Conservation (phyloP, 1,140 invertebrate species). For the Asobara japonica region DNA sequence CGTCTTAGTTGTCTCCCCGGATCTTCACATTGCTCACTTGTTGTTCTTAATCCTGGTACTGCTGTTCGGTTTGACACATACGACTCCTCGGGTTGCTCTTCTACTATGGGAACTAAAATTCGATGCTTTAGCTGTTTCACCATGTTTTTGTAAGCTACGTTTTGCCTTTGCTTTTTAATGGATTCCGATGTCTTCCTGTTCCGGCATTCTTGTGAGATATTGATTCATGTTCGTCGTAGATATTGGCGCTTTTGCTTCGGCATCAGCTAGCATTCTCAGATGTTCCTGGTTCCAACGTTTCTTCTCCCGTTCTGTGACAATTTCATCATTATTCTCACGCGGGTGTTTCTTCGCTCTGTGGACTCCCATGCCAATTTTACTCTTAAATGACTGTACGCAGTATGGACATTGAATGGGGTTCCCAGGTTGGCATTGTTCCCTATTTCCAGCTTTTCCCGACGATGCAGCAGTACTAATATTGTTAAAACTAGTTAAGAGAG, state of each 20-base stretch:
- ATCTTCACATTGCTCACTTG: too few species aligned
- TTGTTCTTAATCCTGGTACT: too few species aligned
- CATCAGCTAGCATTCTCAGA: neutral
- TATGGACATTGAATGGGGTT: neutral
- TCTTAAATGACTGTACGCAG: neutral
- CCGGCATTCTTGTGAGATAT: neutral
- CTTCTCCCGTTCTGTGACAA: neutral
- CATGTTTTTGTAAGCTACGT: too few species aligned
- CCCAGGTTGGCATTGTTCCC: neutral
- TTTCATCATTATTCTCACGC: neutral
- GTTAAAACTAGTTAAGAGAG: neutral
- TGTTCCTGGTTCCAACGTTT: neutral
- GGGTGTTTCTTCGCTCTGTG: neutral
- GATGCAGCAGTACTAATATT: neutral
- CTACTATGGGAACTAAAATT: too few species aligned
- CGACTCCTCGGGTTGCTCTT: too few species aligned
- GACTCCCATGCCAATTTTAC: neutral
- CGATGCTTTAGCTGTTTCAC: too few species aligned
- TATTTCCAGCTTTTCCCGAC: neutral
- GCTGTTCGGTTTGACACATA: too few species aligned
- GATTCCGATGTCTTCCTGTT: neutral
- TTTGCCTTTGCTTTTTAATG: too few species aligned
- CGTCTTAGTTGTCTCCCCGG: too few species aligned
- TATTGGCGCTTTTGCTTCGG: neutral
- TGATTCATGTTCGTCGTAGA: neutral